Conservation (phyloP, 2,113 vertebrate genomes). For the Leucopsar rothschildi region DNA sequence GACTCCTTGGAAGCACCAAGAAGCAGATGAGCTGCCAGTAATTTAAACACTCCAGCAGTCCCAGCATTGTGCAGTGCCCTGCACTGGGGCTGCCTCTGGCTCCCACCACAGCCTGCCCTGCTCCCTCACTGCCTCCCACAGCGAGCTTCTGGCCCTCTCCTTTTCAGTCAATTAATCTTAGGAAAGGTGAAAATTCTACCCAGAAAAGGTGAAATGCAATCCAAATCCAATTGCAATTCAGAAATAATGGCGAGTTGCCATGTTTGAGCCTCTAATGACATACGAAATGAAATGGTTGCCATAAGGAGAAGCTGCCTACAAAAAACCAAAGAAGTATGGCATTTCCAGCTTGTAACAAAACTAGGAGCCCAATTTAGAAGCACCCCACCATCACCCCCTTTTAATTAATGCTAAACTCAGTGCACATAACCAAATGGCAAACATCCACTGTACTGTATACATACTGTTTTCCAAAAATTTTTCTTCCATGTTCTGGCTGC, state of each 20-base stretch:
- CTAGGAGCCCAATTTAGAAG: background rate
- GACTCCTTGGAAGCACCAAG: background rate
- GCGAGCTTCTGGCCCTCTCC: accelerated
- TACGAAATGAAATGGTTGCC: background rate
- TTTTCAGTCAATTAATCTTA: background rate
- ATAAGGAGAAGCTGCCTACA: background rate
- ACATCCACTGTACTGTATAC: background rate
- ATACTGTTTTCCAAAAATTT: constrained; percentile 30
- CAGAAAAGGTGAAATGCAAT: background rate
- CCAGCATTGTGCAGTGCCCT: accelerated
- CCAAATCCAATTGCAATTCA: background rate
- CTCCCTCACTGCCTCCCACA: background rate
- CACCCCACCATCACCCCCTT: accelerated
- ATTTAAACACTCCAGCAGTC: background rate
- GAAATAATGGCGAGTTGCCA: background rate
- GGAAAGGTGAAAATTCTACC: background rate
- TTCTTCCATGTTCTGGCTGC: constrained; percentile 11
- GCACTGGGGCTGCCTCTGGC: background rate
- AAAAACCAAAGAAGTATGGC: background rate
- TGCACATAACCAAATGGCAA: constrained; percentile 48
- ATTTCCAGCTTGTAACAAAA: constrained; percentile 16
- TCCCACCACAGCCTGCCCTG: background rate
- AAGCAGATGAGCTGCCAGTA: background rate
- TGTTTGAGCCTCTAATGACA: background rate
- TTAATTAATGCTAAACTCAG: constrained; percentile 3